Base-by-base conservation (phyloP, 2,888 invertebrate genomes). In the Chouioia cunea region DNA sequence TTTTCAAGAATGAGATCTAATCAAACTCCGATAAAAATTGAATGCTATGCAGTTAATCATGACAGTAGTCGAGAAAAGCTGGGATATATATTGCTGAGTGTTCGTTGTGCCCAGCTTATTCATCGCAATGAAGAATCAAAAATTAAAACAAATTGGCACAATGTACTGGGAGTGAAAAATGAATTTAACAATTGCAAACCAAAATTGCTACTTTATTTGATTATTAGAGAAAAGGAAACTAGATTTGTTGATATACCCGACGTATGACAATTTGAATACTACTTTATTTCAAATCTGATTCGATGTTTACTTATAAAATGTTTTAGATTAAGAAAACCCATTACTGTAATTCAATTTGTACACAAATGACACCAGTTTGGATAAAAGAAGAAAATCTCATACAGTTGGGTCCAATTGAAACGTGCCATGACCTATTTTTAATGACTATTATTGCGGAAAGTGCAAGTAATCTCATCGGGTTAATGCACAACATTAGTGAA, bases 21-120 rank as follows among this genome's bases (percentile, higher is more conserved):
- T 62, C 93, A 93, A 86, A 89, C 91, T 0, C 92, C 93, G 0
- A 87, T 94, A 27, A 91, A 93, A 82, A 86, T 94, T 54, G 92
- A 93, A 82, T 92, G 92, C 71, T 90, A 87, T 76, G 87, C 89
- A 27, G 85, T 88, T 58, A 87, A 88, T 48, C 87, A 88, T 0
- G 88, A 88, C 56, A 88, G 88, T 0, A 84, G 87, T n/a, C 89
- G 88, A 73, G 91, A 91, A 73, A 88, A 90, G 79, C 87, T 93
- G 57, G 94, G 94, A 2, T 92, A 92, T 73, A 82, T 92, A 53
- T 81, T 93, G 12, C 81, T 94, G 10, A 93, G 92, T 62, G 83
- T 94, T 20, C 88, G 93, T 6, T 90, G 91, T 56, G 91, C 93
- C 0, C 91, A 91, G 76, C 89, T 92, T 14, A 86, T 92, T n/a